Evolutionary conservation across 2,888 invertebrate species (phyloP).

Genomic region (Sepioteuthis lessoniana): DNA sequence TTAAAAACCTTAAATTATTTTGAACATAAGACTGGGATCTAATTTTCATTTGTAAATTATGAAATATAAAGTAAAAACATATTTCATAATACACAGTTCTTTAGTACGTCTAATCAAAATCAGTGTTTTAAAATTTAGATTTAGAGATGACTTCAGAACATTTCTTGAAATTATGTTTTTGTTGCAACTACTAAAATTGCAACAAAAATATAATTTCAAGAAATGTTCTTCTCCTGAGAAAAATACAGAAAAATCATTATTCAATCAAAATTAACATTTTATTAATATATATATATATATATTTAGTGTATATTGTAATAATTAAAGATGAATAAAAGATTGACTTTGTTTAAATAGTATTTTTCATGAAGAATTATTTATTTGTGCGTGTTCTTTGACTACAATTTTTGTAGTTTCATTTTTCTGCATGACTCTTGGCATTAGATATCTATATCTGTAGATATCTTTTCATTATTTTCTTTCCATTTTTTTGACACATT

Average conservation of each 20-base stretch:
- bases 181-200: neutral
- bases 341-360: neutral
- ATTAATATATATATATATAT: constrained; percentile 13
- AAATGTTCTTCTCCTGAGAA: too few species aligned
- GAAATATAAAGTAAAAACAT: neutral
- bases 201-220: too few species aligned
- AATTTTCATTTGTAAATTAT: neutral
- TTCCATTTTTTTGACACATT: constrained; percentile 13
- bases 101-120: neutral
- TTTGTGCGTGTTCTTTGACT: neutral
- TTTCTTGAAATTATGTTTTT: neutral
- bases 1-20: neutral
- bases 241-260: neutral
- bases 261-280: neutral
- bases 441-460: neutral
- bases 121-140: neutral
- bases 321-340: constrained; percentile 16
- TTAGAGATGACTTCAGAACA: neutral
- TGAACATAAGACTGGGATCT: neutral
- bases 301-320: neutral
- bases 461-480: constrained; percentile 8
- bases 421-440: neutral
- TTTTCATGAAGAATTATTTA: neutral
- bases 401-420: neutral
- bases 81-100: neutral